Conservation (phyloP, 2,113 vertebrate genomes). For the Uropsilus gracilis region DNA sequence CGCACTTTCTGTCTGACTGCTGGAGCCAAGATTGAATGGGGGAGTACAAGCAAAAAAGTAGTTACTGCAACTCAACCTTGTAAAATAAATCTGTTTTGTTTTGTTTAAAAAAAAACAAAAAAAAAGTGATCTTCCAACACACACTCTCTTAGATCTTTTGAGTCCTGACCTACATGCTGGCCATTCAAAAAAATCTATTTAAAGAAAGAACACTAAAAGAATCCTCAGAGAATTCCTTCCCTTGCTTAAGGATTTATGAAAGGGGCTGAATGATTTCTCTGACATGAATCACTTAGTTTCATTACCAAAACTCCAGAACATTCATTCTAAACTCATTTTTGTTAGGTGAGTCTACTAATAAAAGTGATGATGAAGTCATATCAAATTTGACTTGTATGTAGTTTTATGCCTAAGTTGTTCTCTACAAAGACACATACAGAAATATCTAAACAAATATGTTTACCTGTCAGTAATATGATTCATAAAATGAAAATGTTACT, state of each 20-base stretch:
- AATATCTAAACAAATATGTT: constrained; percentile 14
- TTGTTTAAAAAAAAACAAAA: no score
- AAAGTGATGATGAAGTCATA: not conserved
- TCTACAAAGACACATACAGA: not conserved
- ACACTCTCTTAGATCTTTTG: not conserved
- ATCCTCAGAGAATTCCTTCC: not conserved
- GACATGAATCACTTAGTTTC: not conserved
- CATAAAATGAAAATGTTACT: constrained; percentile 35
- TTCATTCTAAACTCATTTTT: not conserved
- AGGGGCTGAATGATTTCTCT: not conserved
- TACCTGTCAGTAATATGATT: not conserved
- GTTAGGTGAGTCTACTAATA: not conserved
- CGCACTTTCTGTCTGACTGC: no score
- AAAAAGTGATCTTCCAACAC: constrained; percentile 22
- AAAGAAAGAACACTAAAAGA: not conserved
- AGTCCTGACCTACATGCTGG: not conserved
- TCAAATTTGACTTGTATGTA: not conserved
- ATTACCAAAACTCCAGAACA: not conserved
- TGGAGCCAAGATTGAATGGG: no score
- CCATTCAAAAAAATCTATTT: not conserved
- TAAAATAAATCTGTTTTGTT: no score
- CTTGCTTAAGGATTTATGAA: not conserved
- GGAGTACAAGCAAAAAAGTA: no score
- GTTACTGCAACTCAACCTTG: no score
- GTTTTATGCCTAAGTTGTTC: not conserved